These are phyloP conservation scores for Platichthys stellatus DNA, from an alignment of 2,113 vertebrate species.

Conservation along the genomic window DNA sequence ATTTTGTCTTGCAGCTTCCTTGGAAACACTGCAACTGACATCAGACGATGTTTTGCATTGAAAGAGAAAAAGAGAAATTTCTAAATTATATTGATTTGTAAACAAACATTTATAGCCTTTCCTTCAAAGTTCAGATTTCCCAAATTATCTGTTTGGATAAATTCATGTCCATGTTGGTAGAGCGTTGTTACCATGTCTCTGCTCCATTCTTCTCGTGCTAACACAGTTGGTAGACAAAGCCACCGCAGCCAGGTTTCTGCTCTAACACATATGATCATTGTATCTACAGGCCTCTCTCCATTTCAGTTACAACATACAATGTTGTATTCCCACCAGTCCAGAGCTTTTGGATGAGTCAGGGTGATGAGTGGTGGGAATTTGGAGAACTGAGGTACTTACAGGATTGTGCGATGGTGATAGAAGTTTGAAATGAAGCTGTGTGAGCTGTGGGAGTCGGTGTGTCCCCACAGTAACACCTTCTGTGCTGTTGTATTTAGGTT, in stretches of 20 bases:
- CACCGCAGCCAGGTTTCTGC: not conserved
- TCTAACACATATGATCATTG: not conserved
- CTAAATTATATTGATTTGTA: no score
- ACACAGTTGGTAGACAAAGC: not conserved
- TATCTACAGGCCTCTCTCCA: not conserved
- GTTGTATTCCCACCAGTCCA: not conserved
- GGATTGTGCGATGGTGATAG: not conserved
- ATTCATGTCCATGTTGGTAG: no score
- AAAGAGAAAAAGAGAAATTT: no score
- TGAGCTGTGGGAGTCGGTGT: not conserved
- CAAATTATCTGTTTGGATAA: no score
- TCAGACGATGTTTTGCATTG: no score
- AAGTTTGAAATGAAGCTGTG: not conserved
- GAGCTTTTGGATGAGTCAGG: conserved; percentile 1
- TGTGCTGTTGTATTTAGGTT: not conserved
- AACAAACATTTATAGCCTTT: no score
- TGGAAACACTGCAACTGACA: no score
- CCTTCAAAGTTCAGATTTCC: no score
- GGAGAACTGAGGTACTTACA: not conserved
- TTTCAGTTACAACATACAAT: conserved; percentile 6
- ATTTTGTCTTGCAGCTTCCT: no score
- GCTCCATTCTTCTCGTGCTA: not conserved
- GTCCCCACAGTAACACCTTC: not conserved
- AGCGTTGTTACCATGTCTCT: no score
- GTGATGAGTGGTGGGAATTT: not conserved